Conservation (phyloP, 2,113 vertebrate species). For the Corydoras maculifer region DNA sequence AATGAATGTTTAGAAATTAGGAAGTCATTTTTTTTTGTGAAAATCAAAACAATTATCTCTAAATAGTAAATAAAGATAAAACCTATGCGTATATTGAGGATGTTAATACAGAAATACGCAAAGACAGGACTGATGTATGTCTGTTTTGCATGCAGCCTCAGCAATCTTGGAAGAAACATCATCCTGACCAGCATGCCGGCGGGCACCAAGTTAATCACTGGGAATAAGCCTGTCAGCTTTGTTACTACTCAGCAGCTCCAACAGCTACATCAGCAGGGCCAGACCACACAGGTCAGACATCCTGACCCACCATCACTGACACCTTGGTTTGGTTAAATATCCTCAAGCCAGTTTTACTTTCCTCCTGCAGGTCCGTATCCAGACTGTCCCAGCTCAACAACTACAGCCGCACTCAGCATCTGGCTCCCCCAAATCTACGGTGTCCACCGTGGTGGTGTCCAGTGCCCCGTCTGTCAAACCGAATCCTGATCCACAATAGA, state of each 20-base stretch:
- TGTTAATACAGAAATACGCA: neutral
- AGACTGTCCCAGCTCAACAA: constrained; percentile 85
- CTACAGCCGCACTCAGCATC: constrained; percentile 84
- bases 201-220: constrained; percentile 89
- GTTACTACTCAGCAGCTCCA: constrained; percentile 94
- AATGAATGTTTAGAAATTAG: too few species aligned
- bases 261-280: constrained; percentile 96
- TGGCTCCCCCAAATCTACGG: constrained; percentile 74
- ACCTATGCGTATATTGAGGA: neutral
- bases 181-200: constrained; percentile 97
- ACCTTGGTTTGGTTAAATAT: too few species aligned
- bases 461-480: constrained; percentile 82
- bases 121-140: neutral
- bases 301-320: neutral
- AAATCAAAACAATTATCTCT: too few species aligned
- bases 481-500: constrained; percentile 69
- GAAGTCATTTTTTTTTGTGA: too few species aligned
- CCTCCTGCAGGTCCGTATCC: constrained; percentile 80
- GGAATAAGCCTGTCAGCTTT: constrained; percentile 96
- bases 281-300: constrained; percentile 83
- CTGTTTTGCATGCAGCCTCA: constrained; percentile 64
- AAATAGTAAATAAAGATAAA: too few species aligned
- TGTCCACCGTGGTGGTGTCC: constrained; percentile 92
- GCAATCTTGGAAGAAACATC: constrained; percentile 90
- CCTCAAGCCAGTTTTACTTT: neutral